phyloP scores from a whole-genome alignment of 2,113 vertebrate genomes.

The Castor canadensis region DNA sequence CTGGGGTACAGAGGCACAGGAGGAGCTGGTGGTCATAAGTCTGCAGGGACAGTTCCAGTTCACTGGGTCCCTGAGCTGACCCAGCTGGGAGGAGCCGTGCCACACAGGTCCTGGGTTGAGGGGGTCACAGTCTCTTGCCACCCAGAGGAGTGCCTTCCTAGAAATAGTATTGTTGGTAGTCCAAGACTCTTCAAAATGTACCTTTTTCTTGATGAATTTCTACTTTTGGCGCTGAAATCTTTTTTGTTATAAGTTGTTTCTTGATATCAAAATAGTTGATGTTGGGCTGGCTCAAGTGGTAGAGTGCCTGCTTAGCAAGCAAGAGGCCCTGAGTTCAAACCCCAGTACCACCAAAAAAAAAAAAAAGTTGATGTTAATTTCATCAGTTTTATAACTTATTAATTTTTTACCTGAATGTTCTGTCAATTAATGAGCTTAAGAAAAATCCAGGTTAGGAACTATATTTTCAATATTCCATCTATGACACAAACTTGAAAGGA shows the following conservation, averaged over 20 bases:
- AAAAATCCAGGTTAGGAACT: neutral
- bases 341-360: no score
- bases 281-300: no score
- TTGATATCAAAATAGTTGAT: neutral
- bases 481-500: neutral
- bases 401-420: constrained; percentile 38
- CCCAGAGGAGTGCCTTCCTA: neutral
- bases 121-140: neutral
- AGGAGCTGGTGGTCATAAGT: neutral
- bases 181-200: neutral
- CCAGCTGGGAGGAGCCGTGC: neutral
- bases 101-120: neutral
- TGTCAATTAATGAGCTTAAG: constrained; percentile 17
- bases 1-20: neutral
- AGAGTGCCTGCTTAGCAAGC: no score
- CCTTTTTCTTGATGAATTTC: neutral
- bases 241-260: neutral
- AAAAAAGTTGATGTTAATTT: neutral
- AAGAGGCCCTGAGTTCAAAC: neutral
- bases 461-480: constrained; percentile 13
- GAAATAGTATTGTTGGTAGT: neutral
- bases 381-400: neutral
- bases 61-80: neutral
- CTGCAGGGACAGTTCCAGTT: neutral
- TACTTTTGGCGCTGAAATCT: neutral